Percentiles rank a stretch among this genome's conserved stretches.
phyloP scores from a whole-genome alignment of 2,113 vertebrate genomes.

The Gambusia holbrooki region DNA sequence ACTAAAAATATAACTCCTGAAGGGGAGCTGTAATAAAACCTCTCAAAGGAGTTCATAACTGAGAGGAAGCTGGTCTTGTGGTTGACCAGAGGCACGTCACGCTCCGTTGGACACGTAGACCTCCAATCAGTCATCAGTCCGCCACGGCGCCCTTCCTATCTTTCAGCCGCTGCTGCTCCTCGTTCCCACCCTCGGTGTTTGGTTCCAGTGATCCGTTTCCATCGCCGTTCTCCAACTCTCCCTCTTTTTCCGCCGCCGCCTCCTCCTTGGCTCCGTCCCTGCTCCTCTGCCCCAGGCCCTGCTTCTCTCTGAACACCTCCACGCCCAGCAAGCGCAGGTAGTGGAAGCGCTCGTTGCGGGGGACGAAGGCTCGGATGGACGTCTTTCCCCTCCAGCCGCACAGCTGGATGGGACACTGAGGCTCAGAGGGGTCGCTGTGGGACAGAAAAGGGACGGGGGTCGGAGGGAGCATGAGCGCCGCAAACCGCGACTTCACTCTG shows the following conservation, averaged over 20 bases:
- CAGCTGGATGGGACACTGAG: constrained; percentile 93
- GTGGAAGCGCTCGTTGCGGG: constrained; percentile 93
- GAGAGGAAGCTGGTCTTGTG: constrained; percentile 32
- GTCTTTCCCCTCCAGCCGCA: constrained; percentile 98
- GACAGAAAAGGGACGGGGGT: not conserved
- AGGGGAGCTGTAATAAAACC: constrained; percentile 3
- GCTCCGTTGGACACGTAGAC: constrained; percentile 23
- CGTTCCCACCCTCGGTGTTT: constrained; percentile 28
- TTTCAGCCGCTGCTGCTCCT: constrained; percentile 59
- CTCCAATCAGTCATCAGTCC: constrained; percentile 20
- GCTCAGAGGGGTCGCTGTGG: constrained; percentile 81
- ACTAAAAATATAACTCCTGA: constrained; percentile 45
- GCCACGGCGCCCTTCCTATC: not conserved
- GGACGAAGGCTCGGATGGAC: constrained; percentile 94
- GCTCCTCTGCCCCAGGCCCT: constrained; percentile 81
- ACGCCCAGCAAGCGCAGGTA: constrained; percentile 97
- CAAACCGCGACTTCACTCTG: not conserved
- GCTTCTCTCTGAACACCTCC: constrained; percentile 88
- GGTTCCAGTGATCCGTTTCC: constrained; percentile 42
- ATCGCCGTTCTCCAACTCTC: constrained; percentile 27
- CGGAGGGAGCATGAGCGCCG: not conserved
- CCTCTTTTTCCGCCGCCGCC: constrained; percentile 26
- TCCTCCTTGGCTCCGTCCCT: constrained; percentile 41
- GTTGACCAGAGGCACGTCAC: constrained; percentile 8
- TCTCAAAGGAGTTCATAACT: constrained; percentile 22